Evolutionary conservation across 1,140 invertebrate genomes (phyloP).

Genomic region (Drosophila ananassae): DNA sequence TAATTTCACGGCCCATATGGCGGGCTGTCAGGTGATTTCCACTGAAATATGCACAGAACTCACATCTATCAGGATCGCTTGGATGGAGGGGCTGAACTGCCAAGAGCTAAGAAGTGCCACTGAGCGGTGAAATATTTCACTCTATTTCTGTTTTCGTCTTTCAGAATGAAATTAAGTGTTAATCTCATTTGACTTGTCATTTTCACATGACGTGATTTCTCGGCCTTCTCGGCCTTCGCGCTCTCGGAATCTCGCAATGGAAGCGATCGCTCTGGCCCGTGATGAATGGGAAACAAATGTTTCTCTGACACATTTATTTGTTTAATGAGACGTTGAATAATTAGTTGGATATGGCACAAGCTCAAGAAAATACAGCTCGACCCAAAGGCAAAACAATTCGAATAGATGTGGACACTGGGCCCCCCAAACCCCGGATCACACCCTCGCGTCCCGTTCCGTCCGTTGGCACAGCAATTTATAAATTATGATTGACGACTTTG

Average conservation of each 20-base stretch:
- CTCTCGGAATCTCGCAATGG: slow-evolving; percentile 1
- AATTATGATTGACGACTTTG: slow-evolving; percentile 78
- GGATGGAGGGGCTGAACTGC: slow-evolving; percentile 9
- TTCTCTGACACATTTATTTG: slow-evolving; percentile 79
- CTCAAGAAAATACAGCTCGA: slow-evolving; percentile 8
- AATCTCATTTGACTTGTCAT: slow-evolving; percentile 80
- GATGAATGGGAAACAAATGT: slow-evolving; percentile 79
- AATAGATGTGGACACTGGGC: slow-evolving; percentile 23
- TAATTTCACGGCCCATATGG: slow-evolving; percentile 68
- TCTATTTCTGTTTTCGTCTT: slow-evolving; percentile 57
- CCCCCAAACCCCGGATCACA: slow-evolving; percentile 1
- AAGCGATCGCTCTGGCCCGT: slow-evolving; percentile 32
- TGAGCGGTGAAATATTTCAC: slow-evolving; percentile 46
- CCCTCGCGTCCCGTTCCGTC: slow-evolving; percentile 1
- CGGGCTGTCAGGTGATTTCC: slow-evolving; percentile 68
- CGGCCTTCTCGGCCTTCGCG: slow-evolving; percentile 48
- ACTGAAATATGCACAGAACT: slow-evolving; percentile 40
- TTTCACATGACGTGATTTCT: slow-evolving; percentile 75
- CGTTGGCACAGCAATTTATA: slow-evolving; percentile 58
- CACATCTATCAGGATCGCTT: slow-evolving; percentile 42
- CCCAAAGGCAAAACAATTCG: slow-evolving; percentile 51
- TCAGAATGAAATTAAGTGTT: slow-evolving; percentile 71
- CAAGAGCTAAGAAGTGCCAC: slow-evolving; percentile 5
- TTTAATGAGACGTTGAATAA: slow-evolving; percentile 81
- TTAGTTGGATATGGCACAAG: slow-evolving; percentile 64